These are phyloP conservation scores for Rhabdophis nuchalis DNA, from an alignment of 2,797 vertebrate species.

Conservation along the genomic window DNA sequence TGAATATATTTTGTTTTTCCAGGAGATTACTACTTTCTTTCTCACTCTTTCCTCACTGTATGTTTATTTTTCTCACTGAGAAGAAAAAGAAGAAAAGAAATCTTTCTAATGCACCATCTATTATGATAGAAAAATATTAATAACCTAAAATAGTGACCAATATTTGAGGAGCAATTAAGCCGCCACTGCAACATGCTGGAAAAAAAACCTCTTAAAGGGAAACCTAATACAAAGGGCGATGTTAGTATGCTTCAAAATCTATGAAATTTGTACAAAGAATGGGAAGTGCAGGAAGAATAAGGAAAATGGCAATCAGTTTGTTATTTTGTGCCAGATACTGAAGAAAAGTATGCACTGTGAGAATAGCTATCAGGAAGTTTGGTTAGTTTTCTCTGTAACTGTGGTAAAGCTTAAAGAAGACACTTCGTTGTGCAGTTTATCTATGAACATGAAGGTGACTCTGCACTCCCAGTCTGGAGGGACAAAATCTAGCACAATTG, in stretches of 20 bases:
- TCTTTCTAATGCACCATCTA: constrained; percentile 19
- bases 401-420: neutral
- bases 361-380: neutral
- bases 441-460: neutral
- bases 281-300: neutral
- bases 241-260: neutral
- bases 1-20: constrained; percentile 37
- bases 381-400: neutral
- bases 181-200: neutral
- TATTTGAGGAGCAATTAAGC: constrained; percentile 38
- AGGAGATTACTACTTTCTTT: neutral
- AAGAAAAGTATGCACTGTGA: neutral
- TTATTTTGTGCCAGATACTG: neutral
- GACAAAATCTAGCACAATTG: neutral
- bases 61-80: neutral
- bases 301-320: neutral
- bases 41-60: neutral
- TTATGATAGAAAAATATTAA: constrained; percentile 35
- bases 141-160: constrained; percentile 9
- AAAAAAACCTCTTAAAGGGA: constrained; percentile 51
- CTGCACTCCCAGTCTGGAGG: neutral
- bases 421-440: neutral
- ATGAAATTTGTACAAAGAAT: neutral
- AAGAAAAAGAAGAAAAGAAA: neutral
- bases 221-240: constrained; percentile 19